Conservation (phyloP, 92 coral and sea anemone species). For the Muricea muricata region DNA sequence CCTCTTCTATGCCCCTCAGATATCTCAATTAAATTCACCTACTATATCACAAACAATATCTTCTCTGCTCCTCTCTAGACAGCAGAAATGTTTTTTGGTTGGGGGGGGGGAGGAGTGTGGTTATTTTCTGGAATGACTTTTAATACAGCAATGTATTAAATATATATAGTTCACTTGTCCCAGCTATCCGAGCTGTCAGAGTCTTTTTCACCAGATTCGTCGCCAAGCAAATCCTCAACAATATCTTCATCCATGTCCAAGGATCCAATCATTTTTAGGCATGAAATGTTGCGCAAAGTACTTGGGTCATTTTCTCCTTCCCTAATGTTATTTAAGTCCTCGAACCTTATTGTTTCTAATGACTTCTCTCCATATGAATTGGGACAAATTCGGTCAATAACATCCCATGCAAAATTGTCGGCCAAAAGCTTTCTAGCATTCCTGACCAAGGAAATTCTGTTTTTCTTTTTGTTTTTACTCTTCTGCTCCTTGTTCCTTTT, state of each 20-base stretch:
- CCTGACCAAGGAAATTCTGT: conserved; percentile 33
- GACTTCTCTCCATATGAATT: conserved; percentile 34
- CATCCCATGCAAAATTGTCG: conserved; percentile 35
- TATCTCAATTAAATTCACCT: not conserved
- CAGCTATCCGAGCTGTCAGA: conserved; percentile 40
- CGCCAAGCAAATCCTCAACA: conserved; percentile 23
- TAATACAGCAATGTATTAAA: not conserved
- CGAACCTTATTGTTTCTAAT: conserved; percentile 7
- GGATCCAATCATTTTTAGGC: conserved; percentile 31
- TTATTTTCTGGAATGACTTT: conserved; percentile 11
- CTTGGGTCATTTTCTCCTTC: conserved; percentile 9
- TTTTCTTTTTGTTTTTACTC: conserved; percentile 33
- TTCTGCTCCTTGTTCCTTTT: conserved; percentile 43
- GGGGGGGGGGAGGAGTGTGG: conserved; percentile 3
- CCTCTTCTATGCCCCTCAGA: not conserved
- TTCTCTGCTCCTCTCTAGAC: not conserved
- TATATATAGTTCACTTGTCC: conserved; percentile 5
- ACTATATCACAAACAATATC: conserved; percentile 11
- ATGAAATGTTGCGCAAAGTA: conserved; percentile 9
- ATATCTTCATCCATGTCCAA: conserved; percentile 24
- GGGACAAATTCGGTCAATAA: conserved; percentile 37
- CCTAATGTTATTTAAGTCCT: conserved; percentile 18
- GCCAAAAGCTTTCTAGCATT: conserved; percentile 37
- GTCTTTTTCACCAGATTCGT: conserved; percentile 28
- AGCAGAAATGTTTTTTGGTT: not conserved